phyloP scores from a whole-genome alignment of 2,113 vertebrate species.

The Elaphurus davidianus region DNA sequence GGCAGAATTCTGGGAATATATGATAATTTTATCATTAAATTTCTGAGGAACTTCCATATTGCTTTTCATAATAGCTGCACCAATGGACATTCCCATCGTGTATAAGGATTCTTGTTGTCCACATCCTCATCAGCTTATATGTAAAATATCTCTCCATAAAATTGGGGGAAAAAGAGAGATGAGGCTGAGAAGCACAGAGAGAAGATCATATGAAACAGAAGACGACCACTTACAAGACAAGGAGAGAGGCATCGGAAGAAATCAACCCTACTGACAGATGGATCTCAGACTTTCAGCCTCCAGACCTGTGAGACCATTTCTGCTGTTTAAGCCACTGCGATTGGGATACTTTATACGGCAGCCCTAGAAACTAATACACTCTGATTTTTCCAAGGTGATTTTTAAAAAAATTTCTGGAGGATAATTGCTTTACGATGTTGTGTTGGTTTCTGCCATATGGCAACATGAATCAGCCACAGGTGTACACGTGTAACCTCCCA shows the following conservation, averaged over 20 bases:
- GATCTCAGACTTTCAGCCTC: neutral
- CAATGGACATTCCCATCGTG: neutral
- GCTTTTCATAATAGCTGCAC: neutral
- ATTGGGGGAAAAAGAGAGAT: neutral
- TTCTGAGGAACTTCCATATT: neutral
- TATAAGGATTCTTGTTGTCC: neutral
- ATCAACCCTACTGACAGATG: neutral
- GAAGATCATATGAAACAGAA: neutral
- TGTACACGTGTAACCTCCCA: neutral
- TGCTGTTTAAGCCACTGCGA: neutral
- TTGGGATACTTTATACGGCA: neutral
- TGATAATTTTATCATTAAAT: neutral
- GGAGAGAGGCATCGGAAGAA: neutral
- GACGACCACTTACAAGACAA: neutral
- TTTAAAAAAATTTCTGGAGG: neutral
- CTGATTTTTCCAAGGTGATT: neutral
- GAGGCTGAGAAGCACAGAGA: neutral
- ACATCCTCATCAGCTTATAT: neutral
- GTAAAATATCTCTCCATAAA: neutral
- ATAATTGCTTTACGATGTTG: neutral
- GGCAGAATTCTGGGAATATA: neutral
- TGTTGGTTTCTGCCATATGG: neutral
- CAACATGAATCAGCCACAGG: neutral
- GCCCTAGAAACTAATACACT: neutral
- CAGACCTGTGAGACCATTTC: neutral